Conservation (phyloP, 2,113 vertebrate species). For the Eurypyga helias region DNA sequence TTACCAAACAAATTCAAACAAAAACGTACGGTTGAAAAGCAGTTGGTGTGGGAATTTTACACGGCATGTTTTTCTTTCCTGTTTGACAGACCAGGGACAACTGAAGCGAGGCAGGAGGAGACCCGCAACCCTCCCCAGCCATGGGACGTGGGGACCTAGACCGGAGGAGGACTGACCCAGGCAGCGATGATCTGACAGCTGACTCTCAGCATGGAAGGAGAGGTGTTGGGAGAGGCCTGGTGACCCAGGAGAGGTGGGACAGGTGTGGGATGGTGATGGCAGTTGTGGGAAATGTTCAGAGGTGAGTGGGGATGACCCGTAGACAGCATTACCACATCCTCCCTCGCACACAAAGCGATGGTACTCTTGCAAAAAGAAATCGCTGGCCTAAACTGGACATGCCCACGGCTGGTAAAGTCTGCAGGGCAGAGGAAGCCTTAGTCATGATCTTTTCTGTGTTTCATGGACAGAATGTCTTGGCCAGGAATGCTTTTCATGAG, state of each 20-base stretch:
- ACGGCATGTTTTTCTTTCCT: neutral
- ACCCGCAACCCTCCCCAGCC: neutral
- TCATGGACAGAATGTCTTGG: neutral
- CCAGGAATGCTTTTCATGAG: neutral
- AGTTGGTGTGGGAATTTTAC: neutral
- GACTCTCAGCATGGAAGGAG: neutral
- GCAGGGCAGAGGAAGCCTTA: neutral
- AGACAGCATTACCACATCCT: neutral
- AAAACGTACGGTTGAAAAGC: neutral
- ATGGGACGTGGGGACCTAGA: neutral
- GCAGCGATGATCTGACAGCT: neutral
- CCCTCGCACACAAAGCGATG: rapidly evolving
- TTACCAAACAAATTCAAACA: neutral
- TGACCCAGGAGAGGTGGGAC: neutral
- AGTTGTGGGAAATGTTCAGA: neutral
- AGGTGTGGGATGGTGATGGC: rapidly evolving
- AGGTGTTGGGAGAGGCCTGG: neutral
- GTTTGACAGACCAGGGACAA: neutral
- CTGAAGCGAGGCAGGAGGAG: neutral
- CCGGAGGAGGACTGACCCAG: neutral
- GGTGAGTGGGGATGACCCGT: neutral
- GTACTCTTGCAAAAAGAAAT: neutral
- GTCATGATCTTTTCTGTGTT: neutral
- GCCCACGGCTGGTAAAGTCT: neutral
- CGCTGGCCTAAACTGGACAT: neutral